Percentiles rank a stretch among this genome's conserved stretches.
Evolutionary conservation across 2,797 vertebrate genomes (phyloP).

Genomic region (Champsocephalus esox): DNA sequence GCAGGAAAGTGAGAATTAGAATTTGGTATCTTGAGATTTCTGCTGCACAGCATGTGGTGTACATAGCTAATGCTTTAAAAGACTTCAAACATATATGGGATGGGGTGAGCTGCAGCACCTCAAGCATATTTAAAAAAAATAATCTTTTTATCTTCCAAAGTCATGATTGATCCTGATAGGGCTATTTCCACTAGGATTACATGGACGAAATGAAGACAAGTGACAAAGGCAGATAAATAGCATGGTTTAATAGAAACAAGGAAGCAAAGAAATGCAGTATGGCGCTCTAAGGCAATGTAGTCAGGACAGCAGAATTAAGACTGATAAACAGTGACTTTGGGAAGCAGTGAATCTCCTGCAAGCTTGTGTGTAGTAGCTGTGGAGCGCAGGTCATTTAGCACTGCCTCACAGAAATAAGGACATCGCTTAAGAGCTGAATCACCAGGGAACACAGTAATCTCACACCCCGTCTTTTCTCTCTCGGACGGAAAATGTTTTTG

Average conservation of each 20-base stretch:
- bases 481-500: conserved; percentile 31
- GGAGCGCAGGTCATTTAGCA: conserved; percentile 67
- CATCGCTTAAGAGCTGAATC: conserved; percentile 70
- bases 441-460: conserved; percentile 62
- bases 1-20: conserved; percentile 60
- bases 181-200: conserved; percentile 22
- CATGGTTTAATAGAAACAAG: conserved; percentile 29
- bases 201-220: conserved; percentile 48
- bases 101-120: conserved; percentile 18
- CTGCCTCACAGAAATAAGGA: conserved; percentile 62
- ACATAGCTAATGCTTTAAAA: conserved; percentile 42
- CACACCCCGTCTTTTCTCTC: conserved; percentile 27
- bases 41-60: conserved; percentile 34
- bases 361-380: conserved; percentile 33
- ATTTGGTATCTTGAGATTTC: conserved; percentile 40
- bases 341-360: conserved; percentile 47
- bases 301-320: conserved; percentile 40
- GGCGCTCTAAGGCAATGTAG: conserved; percentile 44
- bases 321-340: conserved; percentile 59
- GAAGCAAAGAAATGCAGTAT: conserved; percentile 26
- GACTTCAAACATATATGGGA: conserved; percentile 12
- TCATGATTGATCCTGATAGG: conserved; percentile 50
- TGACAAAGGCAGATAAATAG: conserved; percentile 17
- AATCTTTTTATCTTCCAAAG: conserved; percentile 45
- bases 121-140: conserved; percentile 17